phyloP scores from a whole-genome alignment of 2,113 vertebrate genomes.

The Paradoxurus hermaphroditus region DNA sequence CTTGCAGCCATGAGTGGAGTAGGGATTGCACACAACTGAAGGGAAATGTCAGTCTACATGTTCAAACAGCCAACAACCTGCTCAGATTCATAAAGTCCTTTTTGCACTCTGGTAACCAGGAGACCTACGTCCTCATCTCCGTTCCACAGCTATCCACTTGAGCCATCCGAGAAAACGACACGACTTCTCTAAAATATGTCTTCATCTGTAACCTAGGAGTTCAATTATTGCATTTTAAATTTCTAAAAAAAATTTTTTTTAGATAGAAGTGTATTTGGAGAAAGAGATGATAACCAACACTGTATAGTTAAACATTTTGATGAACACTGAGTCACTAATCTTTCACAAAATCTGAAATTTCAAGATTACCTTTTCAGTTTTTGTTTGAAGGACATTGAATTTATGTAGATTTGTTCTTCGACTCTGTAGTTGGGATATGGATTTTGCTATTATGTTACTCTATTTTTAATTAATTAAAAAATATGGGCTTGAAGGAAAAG shows the following conservation, averaged over 20 bases:
- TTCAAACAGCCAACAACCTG: background rate
- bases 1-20: background rate
- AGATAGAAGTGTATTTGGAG: background rate
- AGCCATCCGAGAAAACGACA: background rate
- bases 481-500: background rate
- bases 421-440: background rate
- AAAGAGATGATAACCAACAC: background rate
- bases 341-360: background rate
- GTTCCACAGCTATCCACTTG: background rate
- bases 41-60: background rate
- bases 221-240: background rate
- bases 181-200: background rate
- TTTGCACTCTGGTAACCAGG: background rate
- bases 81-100: no score
- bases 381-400: background rate
- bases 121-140: background rate
- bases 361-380: background rate
- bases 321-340: background rate
- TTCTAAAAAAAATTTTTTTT: background rate
- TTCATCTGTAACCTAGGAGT: background rate
- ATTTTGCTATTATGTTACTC: background rate
- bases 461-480: conserved; percentile 10
- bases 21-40: background rate
- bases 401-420: background rate
- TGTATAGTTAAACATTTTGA: background rate